Evolutionary conservation across 2,888 invertebrate species (phyloP).

Genomic region (Trachelus stipa): DNA sequence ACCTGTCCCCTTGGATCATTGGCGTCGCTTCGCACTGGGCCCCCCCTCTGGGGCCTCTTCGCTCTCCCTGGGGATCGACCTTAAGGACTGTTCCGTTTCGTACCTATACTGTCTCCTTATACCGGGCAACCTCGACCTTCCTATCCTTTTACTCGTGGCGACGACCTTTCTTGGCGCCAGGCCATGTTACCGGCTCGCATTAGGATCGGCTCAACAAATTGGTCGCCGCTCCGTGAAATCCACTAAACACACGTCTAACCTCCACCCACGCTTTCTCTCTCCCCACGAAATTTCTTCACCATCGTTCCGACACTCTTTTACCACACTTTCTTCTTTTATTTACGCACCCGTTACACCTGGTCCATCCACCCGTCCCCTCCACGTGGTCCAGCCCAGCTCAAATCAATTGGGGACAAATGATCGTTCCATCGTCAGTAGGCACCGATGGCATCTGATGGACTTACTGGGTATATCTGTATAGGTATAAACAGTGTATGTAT

Average conservation of each 20-base stretch:
- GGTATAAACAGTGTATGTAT: not conserved
- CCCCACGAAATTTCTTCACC: not conserved
- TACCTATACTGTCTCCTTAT: not conserved
- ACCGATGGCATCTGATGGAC: not conserved
- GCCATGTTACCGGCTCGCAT: slow-evolving; percentile 32
- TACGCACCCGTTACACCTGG: not conserved
- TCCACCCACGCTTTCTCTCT: slow-evolving; percentile 19
- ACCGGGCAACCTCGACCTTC: not conserved
- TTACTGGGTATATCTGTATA: not conserved
- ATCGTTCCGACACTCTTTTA: not conserved
- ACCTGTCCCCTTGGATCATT: slow-evolving; percentile 25
- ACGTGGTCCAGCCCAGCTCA: not conserved
- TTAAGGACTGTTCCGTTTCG: slow-evolving; percentile 8
- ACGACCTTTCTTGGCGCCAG: slow-evolving; percentile 32
- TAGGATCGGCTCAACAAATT: slow-evolving; percentile 45
- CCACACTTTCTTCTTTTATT: not conserved
- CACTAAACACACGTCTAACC: slow-evolving; percentile 2
- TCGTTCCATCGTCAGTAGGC: not conserved
- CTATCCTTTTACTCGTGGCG: slow-evolving; percentile 12
- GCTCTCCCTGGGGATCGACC: not conserved
- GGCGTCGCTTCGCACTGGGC: slow-evolving; percentile 4
- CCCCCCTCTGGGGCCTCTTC: not conserved
- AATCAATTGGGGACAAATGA: not conserved
- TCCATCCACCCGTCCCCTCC: not conserved
- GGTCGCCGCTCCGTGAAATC: slow-evolving; percentile 26